phyloP scores from a whole-genome alignment of 2,888 invertebrate genomes.

The Eupithecia vulgata region DNA sequence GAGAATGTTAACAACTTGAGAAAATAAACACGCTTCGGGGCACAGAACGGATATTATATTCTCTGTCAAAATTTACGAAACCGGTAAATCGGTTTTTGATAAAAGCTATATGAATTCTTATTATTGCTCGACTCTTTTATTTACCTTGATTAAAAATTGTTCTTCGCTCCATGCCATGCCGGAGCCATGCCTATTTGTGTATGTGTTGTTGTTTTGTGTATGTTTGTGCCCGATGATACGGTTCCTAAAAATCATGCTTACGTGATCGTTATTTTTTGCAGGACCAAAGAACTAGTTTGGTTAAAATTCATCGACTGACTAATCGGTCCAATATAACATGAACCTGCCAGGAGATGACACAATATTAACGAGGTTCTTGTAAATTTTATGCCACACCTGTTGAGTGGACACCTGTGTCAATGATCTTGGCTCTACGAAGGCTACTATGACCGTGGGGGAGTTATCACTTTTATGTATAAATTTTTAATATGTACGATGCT shows the following conservation, averaged over 20 bases:
- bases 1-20: constrained; percentile 32
- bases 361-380: constrained; percentile 30
- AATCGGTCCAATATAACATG: background rate
- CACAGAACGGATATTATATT: constrained; percentile 17
- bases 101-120: background rate
- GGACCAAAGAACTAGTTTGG: background rate
- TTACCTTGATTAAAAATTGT: too few species aligned
- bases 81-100: constrained; percentile 10
- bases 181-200: too few species aligned
- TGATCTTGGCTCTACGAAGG: constrained; percentile 11
- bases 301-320: constrained; percentile 3
- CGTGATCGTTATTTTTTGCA: background rate
- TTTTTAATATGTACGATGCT: background rate
- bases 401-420: constrained; percentile 13
- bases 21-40: constrained; percentile 27
- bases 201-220: background rate
- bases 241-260: background rate
- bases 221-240: background rate
- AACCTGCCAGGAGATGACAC: constrained; percentile 24
- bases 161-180: background rate
- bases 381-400: constrained; percentile 31
- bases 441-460: background rate
- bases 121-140: background rate
- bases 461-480: background rate
- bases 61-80: constrained; percentile 14